Conservation (phyloP, 2,797 vertebrate species). For the Enteromius mattozi region DNA sequence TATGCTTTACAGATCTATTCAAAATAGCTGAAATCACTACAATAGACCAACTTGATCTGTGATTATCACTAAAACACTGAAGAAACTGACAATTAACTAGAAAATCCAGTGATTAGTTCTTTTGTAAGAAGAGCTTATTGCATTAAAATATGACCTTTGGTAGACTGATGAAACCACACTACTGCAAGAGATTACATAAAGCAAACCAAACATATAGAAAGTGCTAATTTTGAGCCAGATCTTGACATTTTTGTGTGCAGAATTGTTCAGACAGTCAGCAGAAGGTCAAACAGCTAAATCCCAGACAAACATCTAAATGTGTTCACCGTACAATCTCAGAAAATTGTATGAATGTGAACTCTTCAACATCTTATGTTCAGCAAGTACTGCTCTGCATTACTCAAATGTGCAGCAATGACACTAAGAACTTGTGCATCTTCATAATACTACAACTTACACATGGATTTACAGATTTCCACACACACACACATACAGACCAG, state of each 20-base stretch:
- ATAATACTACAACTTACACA: constrained; percentile 4
- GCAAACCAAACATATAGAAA: neutral
- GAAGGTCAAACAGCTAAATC: neutral
- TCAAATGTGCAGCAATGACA: constrained; percentile 14
- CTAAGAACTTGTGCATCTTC: neutral
- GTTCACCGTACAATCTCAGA: neutral
- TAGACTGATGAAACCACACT: neutral
- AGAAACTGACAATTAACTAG: neutral
- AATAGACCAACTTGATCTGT: neutral
- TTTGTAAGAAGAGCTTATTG: neutral
- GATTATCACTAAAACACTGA: neutral
- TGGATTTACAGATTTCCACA: neutral
- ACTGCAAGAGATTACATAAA: neutral
- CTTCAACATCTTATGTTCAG: neutral
- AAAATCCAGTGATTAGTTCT: neutral
- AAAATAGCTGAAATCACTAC: neutral
- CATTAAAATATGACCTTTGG: neutral
- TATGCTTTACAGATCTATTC: neutral
- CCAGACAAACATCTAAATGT: neutral
- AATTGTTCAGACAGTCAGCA: neutral
- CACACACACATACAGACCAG: neutral
- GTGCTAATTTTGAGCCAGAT: neutral
- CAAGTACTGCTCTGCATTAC: neutral
- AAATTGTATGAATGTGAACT: neutral
- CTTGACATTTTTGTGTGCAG: neutral